These are phyloP conservation scores for Sternotherus odoratus DNA, from an alignment of 2,797 vertebrate genomes.

Conservation along the genomic window DNA sequence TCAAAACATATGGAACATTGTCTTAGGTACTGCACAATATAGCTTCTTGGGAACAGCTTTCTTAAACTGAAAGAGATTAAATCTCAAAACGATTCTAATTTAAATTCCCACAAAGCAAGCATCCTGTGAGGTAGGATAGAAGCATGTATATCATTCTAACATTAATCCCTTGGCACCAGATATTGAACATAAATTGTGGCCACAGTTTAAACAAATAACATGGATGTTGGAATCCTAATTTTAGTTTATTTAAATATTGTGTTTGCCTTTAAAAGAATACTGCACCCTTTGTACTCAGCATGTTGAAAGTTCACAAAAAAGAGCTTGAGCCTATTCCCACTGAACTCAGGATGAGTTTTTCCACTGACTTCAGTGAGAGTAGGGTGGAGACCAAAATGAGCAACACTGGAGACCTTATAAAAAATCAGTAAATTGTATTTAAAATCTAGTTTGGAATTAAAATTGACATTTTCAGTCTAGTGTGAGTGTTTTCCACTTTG, in stretches of 20 bases:
- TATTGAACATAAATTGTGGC: neutral
- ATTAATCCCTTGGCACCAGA: neutral
- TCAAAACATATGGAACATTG: neutral
- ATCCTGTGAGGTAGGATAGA: neutral
- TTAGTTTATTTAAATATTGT: neutral
- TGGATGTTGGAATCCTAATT: neutral
- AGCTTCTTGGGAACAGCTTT: neutral
- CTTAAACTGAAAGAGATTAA: neutral
- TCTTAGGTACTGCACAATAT: neutral
- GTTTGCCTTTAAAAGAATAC: neutral
- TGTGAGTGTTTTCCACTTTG: neutral
- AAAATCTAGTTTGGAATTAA: neutral
- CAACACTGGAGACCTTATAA: neutral
- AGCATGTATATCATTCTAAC: neutral
- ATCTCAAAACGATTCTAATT: neutral
- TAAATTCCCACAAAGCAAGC: neutral
- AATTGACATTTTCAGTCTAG: neutral
- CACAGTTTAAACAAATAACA: conserved; percentile 25
- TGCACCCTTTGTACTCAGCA: neutral
- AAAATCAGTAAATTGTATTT: neutral
- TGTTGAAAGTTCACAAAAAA: neutral
- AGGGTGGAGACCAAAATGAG: neutral
- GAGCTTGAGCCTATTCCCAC: neutral
- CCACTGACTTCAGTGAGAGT: neutral
- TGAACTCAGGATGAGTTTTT: neutral